A percentile compares a stretch with the other conserved stretches of the same genome.
Evolutionary conservation across 2,797 vertebrate genomes (phyloP).

Genomic region (Enteromius argenteus): DNA sequence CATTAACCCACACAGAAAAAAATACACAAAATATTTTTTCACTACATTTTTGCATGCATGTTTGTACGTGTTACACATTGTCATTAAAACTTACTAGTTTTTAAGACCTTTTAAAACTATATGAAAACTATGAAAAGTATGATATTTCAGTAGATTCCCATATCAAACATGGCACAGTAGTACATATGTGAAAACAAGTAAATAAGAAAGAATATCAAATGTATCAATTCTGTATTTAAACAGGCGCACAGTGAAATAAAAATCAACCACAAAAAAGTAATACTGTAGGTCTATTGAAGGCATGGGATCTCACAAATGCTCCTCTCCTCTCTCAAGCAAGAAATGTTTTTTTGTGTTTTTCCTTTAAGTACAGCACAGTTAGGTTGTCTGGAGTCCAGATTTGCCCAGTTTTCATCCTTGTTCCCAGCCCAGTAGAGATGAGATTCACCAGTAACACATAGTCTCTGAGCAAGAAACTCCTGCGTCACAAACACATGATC

Average conservation of each 20-base stretch:
- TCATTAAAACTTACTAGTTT: neutral
- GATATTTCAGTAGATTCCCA: neutral
- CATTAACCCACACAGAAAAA: neutral
- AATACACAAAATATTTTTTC: too few species aligned
- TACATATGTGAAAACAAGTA: neutral
- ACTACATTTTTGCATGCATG: neutral
- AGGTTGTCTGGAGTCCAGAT: neutral
- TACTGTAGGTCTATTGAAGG: neutral
- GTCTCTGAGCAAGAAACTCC: conserved; percentile 36
- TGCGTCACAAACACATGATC: neutral
- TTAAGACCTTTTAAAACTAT: neutral
- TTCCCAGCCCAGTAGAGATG: conserved; percentile 34
- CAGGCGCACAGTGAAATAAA: neutral
- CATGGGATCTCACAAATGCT: conserved; percentile 45
- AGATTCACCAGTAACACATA: conserved; percentile 16
- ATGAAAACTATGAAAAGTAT: neutral
- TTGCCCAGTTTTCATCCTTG: neutral
- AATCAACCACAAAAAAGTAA: neutral
- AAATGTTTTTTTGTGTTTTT: neutral
- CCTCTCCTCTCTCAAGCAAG: conserved; percentile 23
- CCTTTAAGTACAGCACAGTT: conserved; percentile 20
- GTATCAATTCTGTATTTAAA: neutral
- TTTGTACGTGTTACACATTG: neutral
- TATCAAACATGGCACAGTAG: neutral
- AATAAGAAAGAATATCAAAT: neutral